Evolutionary conservation across 2,797 vertebrate species (phyloP).

Genomic region (Sylvia borin): DNA sequence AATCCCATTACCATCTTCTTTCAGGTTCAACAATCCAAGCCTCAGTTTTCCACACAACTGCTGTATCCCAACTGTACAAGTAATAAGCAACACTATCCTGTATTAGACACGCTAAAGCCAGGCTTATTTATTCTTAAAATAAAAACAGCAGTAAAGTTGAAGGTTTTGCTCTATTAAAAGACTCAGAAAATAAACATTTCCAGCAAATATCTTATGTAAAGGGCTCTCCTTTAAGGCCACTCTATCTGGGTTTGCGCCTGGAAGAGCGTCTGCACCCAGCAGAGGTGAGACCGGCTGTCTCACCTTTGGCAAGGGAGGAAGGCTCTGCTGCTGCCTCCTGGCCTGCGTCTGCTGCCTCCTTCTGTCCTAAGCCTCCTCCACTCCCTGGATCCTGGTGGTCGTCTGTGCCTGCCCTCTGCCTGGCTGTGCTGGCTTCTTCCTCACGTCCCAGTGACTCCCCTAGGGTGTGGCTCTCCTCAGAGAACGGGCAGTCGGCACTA

Average conservation of each 20-base stretch:
- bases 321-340: constrained; percentile 15
- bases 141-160: constrained; percentile 69
- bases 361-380: neutral
- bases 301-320: constrained; percentile 26
- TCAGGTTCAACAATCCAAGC: neutral
- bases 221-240: constrained; percentile 13
- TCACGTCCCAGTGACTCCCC: neutral
- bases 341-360: neutral
- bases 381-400: neutral
- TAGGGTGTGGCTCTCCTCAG: neutral
- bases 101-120: constrained; percentile 69
- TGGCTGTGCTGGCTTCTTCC: neutral
- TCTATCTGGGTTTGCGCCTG: constrained; percentile 72
- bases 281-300: neutral
- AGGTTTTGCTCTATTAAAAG: constrained; percentile 67
- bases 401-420: neutral
- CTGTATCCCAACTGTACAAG: neutral
- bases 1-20: neutral
- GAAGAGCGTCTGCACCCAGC: constrained; percentile 59
- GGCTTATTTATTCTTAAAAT: constrained; percentile 77
- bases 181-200: constrained; percentile 59
- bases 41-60: neutral
- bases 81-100: constrained; percentile 34
- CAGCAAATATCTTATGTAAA: constrained; percentile 46
- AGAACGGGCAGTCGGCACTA: neutral